Evolutionary conservation across 2,113 vertebrate genomes (phyloP).

Genomic region (Onychostruthus taczanowskii): DNA sequence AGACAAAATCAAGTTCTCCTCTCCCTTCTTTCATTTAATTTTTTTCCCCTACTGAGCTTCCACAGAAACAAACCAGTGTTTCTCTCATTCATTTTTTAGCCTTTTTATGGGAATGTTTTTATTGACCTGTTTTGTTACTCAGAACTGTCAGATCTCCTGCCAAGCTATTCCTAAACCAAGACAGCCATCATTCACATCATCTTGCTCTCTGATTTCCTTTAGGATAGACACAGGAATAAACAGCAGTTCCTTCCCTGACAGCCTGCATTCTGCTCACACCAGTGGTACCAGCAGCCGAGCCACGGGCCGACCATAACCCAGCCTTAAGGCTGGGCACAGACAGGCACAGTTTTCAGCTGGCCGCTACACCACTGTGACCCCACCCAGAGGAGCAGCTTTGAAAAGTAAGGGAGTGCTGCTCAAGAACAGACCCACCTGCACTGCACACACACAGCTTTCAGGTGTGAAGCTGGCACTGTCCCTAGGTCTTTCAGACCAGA

Average conservation of each 20-base stretch:
- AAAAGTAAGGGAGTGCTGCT: neutral
- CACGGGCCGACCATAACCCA: accelerated
- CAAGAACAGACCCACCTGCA: neutral
- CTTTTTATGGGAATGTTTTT: neutral
- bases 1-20: neutral
- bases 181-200: neutral
- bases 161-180: neutral
- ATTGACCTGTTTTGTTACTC: neutral
- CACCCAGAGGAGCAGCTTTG: neutral
- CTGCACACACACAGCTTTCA: neutral
- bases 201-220: neutral
- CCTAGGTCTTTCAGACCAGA: neutral
- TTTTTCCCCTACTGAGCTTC: neutral
- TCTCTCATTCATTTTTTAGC: neutral
- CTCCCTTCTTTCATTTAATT: neutral
- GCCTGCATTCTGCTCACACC: neutral
- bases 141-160: neutral
- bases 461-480: neutral
- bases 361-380: neutral
- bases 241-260: neutral
- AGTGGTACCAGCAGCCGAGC: neutral
- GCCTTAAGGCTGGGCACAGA: neutral
- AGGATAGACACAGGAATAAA: neutral
- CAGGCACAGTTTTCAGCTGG: neutral
- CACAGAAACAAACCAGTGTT: neutral